phyloP scores from a whole-genome alignment of 2,888 invertebrate species.

The Coenonympha glycerion region DNA sequence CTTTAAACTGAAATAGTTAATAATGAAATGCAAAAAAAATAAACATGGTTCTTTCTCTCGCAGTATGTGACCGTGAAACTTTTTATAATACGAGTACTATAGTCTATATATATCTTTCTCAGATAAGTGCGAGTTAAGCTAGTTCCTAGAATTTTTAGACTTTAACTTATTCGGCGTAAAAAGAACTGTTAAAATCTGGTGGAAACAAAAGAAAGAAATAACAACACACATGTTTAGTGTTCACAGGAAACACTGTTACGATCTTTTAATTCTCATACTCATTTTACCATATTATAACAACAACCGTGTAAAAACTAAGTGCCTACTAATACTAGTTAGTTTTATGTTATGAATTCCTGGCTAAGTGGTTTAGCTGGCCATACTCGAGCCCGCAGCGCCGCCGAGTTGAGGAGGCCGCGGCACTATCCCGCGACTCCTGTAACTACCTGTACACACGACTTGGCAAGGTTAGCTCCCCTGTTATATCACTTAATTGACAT shows the following conservation, averaged over 20 bases:
- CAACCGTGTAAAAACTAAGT: constrained; percentile 20
- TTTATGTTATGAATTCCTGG: constrained; percentile 34
- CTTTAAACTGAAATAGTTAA: too few species aligned
- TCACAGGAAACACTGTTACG: not conserved
- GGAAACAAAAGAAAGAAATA: too few species aligned
- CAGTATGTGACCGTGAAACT: too few species aligned
- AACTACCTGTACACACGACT: constrained; percentile 19
- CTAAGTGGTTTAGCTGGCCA: constrained; percentile 36
- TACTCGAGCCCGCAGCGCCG: constrained; percentile 25
- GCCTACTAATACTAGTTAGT: constrained; percentile 27
- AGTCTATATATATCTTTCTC: too few species aligned
- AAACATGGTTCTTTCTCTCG: too few species aligned
- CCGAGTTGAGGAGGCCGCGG: constrained; percentile 25
- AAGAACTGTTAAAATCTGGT: too few species aligned
- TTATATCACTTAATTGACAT: constrained; percentile 41
- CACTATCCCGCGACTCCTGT: constrained; percentile 10
- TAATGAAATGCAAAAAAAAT: too few species aligned
- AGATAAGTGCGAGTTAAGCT: too few species aligned
- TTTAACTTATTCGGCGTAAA: too few species aligned
- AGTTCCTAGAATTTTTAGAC: too few species aligned
- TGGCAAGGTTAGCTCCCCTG: constrained; percentile 29
- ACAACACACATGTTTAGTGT: too few species aligned
- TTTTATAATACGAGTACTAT: too few species aligned
- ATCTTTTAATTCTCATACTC: not conserved
- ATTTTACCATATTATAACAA: constrained; percentile 1